Evolutionary conservation across 2,888 invertebrate species (phyloP), one percentile per base, ranked within the genome.

Genomic region (Drosophila tripunctata): DNA sequence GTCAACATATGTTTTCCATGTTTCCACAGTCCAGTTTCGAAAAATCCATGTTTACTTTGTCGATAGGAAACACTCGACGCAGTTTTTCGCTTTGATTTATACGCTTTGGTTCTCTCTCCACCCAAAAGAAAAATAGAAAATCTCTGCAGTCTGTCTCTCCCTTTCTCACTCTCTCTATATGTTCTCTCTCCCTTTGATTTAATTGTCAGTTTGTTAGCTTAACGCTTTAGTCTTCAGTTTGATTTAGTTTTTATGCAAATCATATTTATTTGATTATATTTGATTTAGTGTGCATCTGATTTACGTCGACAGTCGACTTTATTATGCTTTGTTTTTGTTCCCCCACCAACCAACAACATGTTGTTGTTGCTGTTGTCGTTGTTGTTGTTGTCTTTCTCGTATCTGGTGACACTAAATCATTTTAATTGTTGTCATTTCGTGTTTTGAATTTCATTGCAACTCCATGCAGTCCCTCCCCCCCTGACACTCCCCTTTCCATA

Each of bases 371-470:
- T 67, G 56, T 52, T 36, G 45, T 19, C 56, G 31, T 62, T 66
- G 54, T 44, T 54, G 52, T 64, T 15, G 35, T 24, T 48, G 45
- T 24, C 38, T 12, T 41, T 36, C 33, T 35, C 30, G 44, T 73
- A 71, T 75, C 76, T 58, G 15, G n/a, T 57, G 50, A 67, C 72
- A 87, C 81, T 87, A 82, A 82, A 82, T 82, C 87, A 82, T 82
- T 87, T 82, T 87, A 82, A 82, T 82, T 82, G 81, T 82, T 87
- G 87, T 72, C 78, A 78, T 87, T n/a, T 84, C 75, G 84, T 86
- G 78, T 79, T 80, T 74, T 44, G 80, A 68, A 71, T 57, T 76
- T 57, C 36, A 35, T 19, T 70, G 55, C 65, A 60, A n/a, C n/a
- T 38, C 47, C 52, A 24, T 41, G 19, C 14, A 24, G 10, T 24